phyloP scores from a whole-genome alignment of 2,113 vertebrate species.

The Parus major region DNA sequence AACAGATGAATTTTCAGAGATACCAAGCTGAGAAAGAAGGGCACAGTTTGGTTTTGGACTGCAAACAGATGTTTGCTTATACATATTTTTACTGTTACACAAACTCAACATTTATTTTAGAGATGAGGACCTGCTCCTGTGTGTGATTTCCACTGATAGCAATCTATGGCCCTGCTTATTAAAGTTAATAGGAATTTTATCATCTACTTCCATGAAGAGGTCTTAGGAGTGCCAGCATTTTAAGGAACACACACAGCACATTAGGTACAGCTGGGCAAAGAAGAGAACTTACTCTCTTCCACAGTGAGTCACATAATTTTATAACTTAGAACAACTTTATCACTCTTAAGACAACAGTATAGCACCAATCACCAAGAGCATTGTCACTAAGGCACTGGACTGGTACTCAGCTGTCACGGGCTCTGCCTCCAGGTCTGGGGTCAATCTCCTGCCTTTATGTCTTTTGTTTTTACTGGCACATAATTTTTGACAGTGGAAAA shows the following conservation, averaged over 20 bases:
- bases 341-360: background rate
- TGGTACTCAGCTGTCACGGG: background rate
- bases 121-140: background rate
- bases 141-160: background rate
- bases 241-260: background rate
- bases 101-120: background rate
- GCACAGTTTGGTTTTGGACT: background rate
- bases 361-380: slow-evolving; percentile 32
- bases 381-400: slow-evolving; percentile 31
- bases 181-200: background rate
- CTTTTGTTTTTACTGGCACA: background rate
- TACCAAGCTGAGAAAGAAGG: slow-evolving; percentile 3
- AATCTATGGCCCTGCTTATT: background rate
- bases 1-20: background rate
- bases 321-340: background rate
- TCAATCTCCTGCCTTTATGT: background rate
- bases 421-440: background rate
- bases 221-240: background rate
- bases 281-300: background rate
- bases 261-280: background rate
- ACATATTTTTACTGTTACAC: background rate
- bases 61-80: background rate
- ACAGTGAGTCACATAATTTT: background rate
- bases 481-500: background rate
- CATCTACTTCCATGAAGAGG: background rate